phyloP scores from a whole-genome alignment of 2,888 invertebrate species.

The Eupithecia inturbata region DNA sequence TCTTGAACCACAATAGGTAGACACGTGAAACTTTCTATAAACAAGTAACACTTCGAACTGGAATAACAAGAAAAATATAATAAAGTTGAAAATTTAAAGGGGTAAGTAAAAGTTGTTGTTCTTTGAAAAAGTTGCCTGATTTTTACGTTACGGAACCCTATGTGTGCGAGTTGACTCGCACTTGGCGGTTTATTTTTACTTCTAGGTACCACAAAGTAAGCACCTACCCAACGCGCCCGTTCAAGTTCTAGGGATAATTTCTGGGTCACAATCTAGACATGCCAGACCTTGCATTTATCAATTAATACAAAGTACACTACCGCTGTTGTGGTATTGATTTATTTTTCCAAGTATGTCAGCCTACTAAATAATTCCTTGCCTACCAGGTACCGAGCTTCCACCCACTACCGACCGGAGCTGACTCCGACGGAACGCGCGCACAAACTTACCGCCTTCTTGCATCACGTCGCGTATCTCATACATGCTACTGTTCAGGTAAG shows the following conservation, averaged over 20 bases:
- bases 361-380: neutral
- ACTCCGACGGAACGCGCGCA: constrained; percentile 96
- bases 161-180: no score
- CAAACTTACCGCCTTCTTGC: constrained; percentile 93
- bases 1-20: no score
- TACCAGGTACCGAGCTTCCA: constrained; percentile 93
- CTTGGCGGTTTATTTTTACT: no score
- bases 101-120: no score
- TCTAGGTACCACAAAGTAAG: neutral
- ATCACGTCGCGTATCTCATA: constrained; percentile 95
- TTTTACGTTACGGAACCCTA: no score
- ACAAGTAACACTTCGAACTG: no score
- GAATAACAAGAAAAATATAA: no score
- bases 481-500: constrained; percentile 92
- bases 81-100: no score
- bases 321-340: neutral
- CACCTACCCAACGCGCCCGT: neutral
- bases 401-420: constrained; percentile 96
- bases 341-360: neutral
- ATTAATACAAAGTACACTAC: neutral
- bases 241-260: neutral
- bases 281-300: neutral
- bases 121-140: no score
- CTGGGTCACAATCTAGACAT: neutral
- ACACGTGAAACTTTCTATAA: no score